Conservation (phyloP, 2,113 vertebrate genomes). For the Symphodus melops region DNA sequence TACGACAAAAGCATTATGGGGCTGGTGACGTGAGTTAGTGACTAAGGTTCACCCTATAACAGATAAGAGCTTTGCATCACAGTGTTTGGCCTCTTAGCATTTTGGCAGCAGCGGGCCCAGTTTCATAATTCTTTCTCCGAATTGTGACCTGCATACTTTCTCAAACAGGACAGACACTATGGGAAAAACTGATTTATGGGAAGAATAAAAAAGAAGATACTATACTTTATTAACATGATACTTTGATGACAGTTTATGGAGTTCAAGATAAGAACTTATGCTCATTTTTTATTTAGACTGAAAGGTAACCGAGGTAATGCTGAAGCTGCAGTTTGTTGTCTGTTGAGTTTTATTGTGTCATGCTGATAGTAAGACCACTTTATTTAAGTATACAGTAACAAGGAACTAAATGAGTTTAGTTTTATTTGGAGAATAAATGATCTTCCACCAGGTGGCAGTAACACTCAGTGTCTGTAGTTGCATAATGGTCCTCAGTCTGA, state of each 20-base stretch:
- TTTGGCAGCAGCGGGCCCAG: constrained; percentile 7
- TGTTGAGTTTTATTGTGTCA: too few relatives aligned
- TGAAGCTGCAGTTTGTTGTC: too few relatives aligned
- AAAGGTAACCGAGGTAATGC: too few relatives aligned
- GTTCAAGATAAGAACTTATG: too few relatives aligned
- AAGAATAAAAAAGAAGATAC: background rate
- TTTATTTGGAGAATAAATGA: background rate
- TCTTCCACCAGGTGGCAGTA: constrained; percentile 56
- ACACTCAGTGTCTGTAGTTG: rapidly evolving
- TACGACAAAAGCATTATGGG: background rate
- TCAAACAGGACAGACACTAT: background rate
- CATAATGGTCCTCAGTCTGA: background rate
- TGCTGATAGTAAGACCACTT: too few relatives aligned
- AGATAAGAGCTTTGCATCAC: constrained; percentile 74
- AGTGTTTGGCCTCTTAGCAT: constrained; percentile 37
- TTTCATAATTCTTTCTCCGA: constrained; percentile 39
- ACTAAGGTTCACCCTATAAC: constrained; percentile 69
- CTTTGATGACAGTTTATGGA: background rate
- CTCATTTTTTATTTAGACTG: too few relatives aligned
- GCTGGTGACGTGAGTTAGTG: constrained; percentile 51
- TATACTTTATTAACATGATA: background rate
- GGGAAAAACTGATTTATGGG: background rate
- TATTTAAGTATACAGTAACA: too few relatives aligned
- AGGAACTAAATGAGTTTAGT: too few relatives aligned
- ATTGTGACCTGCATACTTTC: background rate